Percentiles rank a stretch among this genome's conserved stretches.
phyloP scores from a whole-genome alignment of 2,888 invertebrate species.

The Tethea ocularis region DNA sequence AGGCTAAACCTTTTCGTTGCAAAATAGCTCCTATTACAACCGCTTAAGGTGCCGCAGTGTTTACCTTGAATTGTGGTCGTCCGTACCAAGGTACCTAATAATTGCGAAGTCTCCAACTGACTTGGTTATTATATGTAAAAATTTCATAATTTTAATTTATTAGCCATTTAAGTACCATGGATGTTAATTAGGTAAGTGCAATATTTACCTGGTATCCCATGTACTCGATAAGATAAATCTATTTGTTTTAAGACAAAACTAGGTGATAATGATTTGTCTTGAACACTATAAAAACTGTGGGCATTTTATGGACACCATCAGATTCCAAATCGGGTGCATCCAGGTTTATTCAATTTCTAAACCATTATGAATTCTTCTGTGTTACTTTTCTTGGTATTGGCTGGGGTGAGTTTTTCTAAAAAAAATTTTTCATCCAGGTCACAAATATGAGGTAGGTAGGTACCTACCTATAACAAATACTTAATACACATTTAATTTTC shows the following conservation, averaged over 20 bases:
- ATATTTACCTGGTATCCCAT: slow-evolving; percentile 43
- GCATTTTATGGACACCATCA: slow-evolving; percentile 24
- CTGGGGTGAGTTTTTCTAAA: slow-evolving; percentile 38
- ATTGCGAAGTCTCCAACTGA: background rate
- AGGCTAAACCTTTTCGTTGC: no score
- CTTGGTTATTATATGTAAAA: slow-evolving; percentile 4
- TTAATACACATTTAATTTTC: slow-evolving; percentile 13
- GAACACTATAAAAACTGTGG: slow-evolving; percentile 62
- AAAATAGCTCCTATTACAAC: no score
- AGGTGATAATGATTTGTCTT: slow-evolving; percentile 40
- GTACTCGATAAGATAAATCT: slow-evolving; percentile 52
- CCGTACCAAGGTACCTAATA: no score
- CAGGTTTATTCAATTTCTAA: slow-evolving; percentile 10
- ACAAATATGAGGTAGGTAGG: no score
- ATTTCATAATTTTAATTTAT: slow-evolving; percentile 13
- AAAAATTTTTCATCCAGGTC: background rate
- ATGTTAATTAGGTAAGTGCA: slow-evolving; percentile 20
- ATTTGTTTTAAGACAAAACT: slow-evolving; percentile 40
- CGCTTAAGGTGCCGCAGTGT: no score
- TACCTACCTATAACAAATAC: no score
- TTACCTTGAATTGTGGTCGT: no score
- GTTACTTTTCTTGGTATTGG: slow-evolving; percentile 41
- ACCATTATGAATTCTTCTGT: slow-evolving; percentile 49
- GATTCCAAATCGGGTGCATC: slow-evolving; percentile 18
- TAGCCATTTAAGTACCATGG: background rate